Evolutionary conservation across 2,797 vertebrate genomes (phyloP).

Genomic region (Caiman crocodilus): DNA sequence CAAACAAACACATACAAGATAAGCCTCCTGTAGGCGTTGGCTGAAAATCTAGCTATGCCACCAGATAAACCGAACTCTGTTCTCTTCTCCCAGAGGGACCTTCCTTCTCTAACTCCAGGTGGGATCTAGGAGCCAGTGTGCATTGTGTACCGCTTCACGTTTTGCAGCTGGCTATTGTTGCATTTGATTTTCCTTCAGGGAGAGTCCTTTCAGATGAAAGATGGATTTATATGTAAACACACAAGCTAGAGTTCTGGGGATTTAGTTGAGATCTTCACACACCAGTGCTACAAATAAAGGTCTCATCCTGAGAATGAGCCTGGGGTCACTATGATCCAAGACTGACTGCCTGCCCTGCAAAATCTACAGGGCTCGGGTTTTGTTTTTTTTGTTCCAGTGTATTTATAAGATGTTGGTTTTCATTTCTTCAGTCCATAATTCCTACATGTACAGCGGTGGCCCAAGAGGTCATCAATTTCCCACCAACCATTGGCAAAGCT

Average conservation of each 20-base stretch:
- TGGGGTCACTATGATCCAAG: neutral
- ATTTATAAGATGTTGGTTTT: neutral
- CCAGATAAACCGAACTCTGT: neutral
- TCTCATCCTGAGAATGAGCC: neutral
- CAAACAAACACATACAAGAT: neutral
- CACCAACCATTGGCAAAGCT: constrained; percentile 43
- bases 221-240: neutral
- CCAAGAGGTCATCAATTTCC: constrained; percentile 41
- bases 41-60: rapidly evolving
- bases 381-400: neutral
- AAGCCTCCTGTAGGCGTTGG: neutral
- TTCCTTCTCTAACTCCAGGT: neutral
- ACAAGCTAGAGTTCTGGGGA: constrained; percentile 6
- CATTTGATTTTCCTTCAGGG: constrained; percentile 37
- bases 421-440: neutral
- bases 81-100: neutral
- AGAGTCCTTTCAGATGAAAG: constrained; percentile 16
- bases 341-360: neutral
- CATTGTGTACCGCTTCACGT: neutral
- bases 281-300: neutral
- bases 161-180: neutral
- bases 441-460: neutral
- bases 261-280: constrained; percentile 13
- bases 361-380: neutral
- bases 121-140: constrained; percentile 9